Evolutionary conservation across 2,888 invertebrate species (phyloP).

Genomic region (Brachyopa scutellaris): DNA sequence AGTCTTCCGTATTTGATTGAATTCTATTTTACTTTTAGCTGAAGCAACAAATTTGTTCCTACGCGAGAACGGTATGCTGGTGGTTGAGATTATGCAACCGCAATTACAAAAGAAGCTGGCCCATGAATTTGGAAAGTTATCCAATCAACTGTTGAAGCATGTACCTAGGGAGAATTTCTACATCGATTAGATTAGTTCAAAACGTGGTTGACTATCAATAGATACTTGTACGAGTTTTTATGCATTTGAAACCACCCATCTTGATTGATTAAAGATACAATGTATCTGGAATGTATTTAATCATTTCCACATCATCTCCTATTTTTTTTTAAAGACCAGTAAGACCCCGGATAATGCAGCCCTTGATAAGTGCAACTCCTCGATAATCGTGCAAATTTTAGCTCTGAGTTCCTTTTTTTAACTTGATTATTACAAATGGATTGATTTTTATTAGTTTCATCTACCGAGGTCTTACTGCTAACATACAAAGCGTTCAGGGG

Average conservation of each 20-base stretch:
- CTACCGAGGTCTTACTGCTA: too few species aligned
- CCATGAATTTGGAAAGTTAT: constrained; percentile 85
- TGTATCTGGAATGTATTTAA: constrained; percentile 27
- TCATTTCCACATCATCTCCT: too few species aligned
- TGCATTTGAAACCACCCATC: background rate
- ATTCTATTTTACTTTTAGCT: constrained; percentile 82
- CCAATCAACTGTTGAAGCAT: constrained; percentile 86
- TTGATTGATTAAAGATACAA: constrained; percentile 23
- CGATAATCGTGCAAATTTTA: too few species aligned
- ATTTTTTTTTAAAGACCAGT: too few species aligned
- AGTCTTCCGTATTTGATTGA: background rate
- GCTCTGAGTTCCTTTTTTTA: too few species aligned
- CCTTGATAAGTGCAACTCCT: too few species aligned
- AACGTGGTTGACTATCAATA: background rate
- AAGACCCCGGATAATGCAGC: too few species aligned
- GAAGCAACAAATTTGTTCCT: constrained; percentile 88
- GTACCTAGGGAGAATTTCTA: constrained; percentile 85
- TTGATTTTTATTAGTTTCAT: too few species aligned
- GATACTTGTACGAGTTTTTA: background rate
- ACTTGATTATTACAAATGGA: too few species aligned
- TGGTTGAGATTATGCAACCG: constrained; percentile 87
- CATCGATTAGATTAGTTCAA: constrained; percentile 73
- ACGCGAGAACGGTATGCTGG: constrained; percentile 87
- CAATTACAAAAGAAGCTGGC: constrained; percentile 86
- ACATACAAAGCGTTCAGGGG: too few species aligned